These are phyloP conservation scores for Semibalanus balanoides DNA, from an alignment of 1,140 invertebrate genomes.

Conservation along the genomic window DNA sequence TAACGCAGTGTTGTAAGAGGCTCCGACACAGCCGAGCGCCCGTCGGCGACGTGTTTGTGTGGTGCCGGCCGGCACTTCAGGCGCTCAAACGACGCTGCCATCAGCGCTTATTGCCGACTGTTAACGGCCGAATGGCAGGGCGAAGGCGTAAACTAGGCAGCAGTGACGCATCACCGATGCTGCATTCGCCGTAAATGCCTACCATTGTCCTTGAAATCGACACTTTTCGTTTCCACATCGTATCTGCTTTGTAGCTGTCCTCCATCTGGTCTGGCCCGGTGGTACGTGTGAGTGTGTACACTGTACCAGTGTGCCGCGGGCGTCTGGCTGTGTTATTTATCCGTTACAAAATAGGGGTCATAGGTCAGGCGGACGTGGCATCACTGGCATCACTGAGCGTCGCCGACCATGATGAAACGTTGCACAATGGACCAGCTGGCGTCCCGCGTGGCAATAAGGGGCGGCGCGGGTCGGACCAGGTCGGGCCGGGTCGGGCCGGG, in stretches of 20 bases:
- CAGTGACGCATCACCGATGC: no score
- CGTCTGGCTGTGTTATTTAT: not conserved
- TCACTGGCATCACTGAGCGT: not conserved
- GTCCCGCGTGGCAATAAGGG: not conserved
- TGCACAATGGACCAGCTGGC: not conserved
- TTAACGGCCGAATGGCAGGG: not conserved
- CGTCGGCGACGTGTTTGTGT: not conserved
- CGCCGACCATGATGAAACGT: not conserved
- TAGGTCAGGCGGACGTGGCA: not conserved
- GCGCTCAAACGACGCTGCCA: no score
- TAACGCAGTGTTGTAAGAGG: not conserved
- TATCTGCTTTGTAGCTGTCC: not conserved
- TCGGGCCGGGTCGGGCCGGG: not conserved
- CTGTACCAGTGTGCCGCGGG: not conserved
- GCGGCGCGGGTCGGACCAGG: no score
- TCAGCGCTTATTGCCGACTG: not conserved
- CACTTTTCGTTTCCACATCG: no score
- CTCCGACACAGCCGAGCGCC: no score
- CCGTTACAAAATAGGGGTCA: not conserved
- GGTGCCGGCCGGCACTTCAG: not conserved
- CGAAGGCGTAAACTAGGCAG: not conserved
- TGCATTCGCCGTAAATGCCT: no score
- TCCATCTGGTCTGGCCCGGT: no score
- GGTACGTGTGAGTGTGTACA: not conserved
- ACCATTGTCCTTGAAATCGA: no score